phyloP scores from a whole-genome alignment of 1,140 invertebrate species.

The Ceratitis capitata region DNA sequence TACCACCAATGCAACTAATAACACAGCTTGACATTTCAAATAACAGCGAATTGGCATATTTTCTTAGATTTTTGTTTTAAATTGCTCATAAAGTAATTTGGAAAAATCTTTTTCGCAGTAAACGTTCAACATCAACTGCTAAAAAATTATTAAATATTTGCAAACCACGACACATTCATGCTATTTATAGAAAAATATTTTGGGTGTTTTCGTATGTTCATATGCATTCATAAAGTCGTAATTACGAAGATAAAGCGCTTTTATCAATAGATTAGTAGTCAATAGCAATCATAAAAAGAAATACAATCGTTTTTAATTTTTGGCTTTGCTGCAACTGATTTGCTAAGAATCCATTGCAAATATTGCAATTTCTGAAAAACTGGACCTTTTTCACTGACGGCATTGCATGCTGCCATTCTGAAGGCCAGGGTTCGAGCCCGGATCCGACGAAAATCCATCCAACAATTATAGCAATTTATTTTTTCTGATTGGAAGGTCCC shows the following conservation, averaged over 20 bases:
- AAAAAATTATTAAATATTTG: background rate
- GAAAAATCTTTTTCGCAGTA: background rate
- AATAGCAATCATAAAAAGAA: too few relatives aligned
- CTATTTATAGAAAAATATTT: background rate
- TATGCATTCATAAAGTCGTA: background rate
- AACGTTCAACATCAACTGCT: background rate
- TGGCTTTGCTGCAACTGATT: too few relatives aligned
- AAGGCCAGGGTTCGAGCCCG: too few relatives aligned
- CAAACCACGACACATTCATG: too few relatives aligned
- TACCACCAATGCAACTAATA: background rate
- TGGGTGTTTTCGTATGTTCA: background rate
- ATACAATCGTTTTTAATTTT: too few relatives aligned
- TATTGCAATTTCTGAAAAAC: too few relatives aligned
- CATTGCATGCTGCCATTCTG: too few relatives aligned
- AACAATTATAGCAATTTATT: too few relatives aligned
- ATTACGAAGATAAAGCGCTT: background rate
- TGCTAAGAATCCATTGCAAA: too few relatives aligned
- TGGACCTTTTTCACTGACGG: too few relatives aligned
- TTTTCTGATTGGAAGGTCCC: too few relatives aligned
- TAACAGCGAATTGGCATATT: background rate
- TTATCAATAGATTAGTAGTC: background rate
- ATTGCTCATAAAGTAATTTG: background rate
- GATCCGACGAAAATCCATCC: too few relatives aligned
- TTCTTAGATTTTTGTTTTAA: background rate
- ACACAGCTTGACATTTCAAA: background rate